A percentile compares a stretch with the other conserved stretches of the same genome.
phyloP scores from a whole-genome alignment of 2,888 invertebrate species.

The Nomada hirtipes region DNA sequence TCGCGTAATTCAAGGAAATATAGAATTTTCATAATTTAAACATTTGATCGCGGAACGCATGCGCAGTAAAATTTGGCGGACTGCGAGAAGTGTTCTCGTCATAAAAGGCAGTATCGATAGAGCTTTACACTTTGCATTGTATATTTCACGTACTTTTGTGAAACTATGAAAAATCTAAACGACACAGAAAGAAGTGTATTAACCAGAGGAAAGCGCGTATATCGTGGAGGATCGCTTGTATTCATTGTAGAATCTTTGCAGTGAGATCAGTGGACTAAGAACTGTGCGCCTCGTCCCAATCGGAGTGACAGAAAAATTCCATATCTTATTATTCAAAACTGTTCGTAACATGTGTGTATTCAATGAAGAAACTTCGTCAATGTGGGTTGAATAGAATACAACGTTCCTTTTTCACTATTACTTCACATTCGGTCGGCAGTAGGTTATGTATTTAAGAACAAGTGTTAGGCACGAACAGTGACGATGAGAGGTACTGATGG shows the following conservation, averaged over 20 bases:
- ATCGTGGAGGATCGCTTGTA: slow-evolving; percentile 73
- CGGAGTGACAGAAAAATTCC: slow-evolving; percentile 10
- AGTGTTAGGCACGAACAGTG: slow-evolving; percentile 12
- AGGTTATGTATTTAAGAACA: slow-evolving; percentile 41
- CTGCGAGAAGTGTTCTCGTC: slow-evolving; percentile 1
- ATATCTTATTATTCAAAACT: slow-evolving; percentile 9
- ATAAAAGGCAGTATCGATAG: not conserved
- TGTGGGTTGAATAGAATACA: not conserved
- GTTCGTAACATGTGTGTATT: slow-evolving; percentile 34
- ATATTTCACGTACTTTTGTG: not conserved
- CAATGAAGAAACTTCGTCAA: not conserved
- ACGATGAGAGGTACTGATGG: slow-evolving; percentile 2
- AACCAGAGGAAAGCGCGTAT: slow-evolving; percentile 82
- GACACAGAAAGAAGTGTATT: slow-evolving; percentile 28
- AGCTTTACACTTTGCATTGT: not conserved
- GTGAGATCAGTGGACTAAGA: slow-evolving; percentile 20
- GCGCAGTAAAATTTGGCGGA: slow-evolving; percentile 52
- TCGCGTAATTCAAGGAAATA: not conserved
- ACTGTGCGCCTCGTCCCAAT: slow-evolving; percentile 4
- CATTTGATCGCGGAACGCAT: slow-evolving; percentile 11
- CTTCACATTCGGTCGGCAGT: not conserved
- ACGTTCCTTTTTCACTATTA: slow-evolving; percentile 1
- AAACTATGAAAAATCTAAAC: not conserved
- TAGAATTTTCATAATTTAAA: slow-evolving; percentile 1
- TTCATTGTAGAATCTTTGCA: not conserved